Conservation (phyloP, 2,797 vertebrate genomes). For the Gila robusta region DNA sequence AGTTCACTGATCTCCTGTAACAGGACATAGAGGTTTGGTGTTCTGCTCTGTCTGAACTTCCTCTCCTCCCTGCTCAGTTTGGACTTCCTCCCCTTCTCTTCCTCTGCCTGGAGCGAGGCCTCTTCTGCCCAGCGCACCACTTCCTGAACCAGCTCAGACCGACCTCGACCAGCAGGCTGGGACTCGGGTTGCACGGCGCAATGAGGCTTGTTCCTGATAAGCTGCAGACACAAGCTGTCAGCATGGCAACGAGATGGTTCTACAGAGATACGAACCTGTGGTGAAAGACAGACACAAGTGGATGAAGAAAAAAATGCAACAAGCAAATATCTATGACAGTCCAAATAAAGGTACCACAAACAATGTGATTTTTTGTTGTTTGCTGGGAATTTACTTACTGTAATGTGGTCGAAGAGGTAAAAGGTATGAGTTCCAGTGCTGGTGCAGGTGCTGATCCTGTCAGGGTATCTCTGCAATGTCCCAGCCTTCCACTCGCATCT, state of each 20-base stretch:
- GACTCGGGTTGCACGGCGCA: background rate
- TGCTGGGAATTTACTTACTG: constrained; percentile 81
- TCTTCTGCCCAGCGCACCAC: constrained; percentile 87
- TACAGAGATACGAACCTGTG: constrained; percentile 87
- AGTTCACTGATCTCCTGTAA: constrained; percentile 91
- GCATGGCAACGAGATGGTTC: constrained; percentile 83
- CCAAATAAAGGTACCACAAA: background rate
- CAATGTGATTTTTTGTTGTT: background rate
- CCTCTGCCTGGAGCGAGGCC: constrained; percentile 80
- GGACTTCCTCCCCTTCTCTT: constrained; percentile 71
- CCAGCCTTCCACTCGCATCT: constrained; percentile 87
- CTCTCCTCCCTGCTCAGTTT: constrained; percentile 77
- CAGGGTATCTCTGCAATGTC: constrained; percentile 77
- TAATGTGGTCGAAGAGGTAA: constrained; percentile 89
- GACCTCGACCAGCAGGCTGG: constrained; percentile 61
- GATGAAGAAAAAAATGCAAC: background rate
- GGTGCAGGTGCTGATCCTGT: constrained; percentile 83
- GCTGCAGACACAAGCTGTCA: constrained; percentile 82
- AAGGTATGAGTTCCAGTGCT: constrained; percentile 81
- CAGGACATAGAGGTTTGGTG: constrained; percentile 86
- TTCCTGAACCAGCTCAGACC: constrained; percentile 82
- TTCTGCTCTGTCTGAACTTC: constrained; percentile 88
- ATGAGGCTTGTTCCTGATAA: constrained; percentile 81
- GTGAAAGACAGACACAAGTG: background rate
- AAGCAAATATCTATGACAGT: background rate